A percentile compares a stretch with the other conserved stretches of the same genome.
Evolutionary conservation across 1,140 invertebrate genomes (phyloP).

Genomic region (Drosophila sechellia): DNA sequence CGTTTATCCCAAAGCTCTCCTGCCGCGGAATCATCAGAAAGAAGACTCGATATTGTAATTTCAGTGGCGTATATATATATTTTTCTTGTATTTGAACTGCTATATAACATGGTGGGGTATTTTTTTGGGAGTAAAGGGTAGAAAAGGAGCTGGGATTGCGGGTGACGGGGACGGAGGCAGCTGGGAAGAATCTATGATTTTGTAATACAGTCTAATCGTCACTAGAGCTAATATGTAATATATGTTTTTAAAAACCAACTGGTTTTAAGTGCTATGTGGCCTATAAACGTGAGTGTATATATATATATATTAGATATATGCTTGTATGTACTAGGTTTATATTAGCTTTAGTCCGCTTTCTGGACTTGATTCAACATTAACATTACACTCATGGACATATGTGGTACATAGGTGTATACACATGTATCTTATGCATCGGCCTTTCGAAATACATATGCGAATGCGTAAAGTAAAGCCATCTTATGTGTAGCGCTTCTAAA

Average conservation of each 20-base stretch:
- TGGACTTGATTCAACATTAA: conserved; percentile 34
- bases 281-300: conserved; percentile 4
- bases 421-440: conserved; percentile 22
- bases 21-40: neutral
- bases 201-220: conserved; percentile 69
- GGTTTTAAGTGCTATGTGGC: conserved; percentile 53
- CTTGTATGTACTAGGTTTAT: conserved; percentile 25
- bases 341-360: conserved; percentile 5
- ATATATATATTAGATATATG: conserved; percentile 26
- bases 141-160: conserved; percentile 2
- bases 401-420: conserved; percentile 11
- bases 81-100: conserved; percentile 36
- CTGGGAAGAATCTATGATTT: conserved; percentile 69
- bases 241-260: conserved; percentile 61
- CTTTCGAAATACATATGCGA: conserved; percentile 9
- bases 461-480: conserved; percentile 2
- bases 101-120: conserved; percentile 38
- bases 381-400: conserved; percentile 31
- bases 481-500: neutral
- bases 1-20: too few species aligned
- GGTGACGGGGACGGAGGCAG: neutral
- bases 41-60: neutral
- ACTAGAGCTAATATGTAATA: conserved; percentile 56
- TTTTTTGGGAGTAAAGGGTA: neutral
- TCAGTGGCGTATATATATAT: conserved; percentile 7